These are phyloP conservation scores for Dryadula phaetusa DNA, from an alignment of 2,888 invertebrate genomes.

Conservation along the genomic window DNA sequence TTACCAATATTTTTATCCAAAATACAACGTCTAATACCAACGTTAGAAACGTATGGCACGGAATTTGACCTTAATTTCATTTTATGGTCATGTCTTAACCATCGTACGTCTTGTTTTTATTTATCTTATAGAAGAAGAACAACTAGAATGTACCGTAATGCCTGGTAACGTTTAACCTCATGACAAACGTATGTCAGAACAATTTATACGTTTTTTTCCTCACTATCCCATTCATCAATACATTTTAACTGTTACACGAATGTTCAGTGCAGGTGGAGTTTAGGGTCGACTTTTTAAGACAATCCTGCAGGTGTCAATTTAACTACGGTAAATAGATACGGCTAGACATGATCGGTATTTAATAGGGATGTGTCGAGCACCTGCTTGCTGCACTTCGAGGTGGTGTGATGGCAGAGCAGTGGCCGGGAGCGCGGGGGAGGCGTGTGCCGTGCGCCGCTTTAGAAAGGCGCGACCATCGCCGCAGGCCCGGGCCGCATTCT, in stretches of 20 bases:
- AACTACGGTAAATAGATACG: slow-evolving; percentile 79
- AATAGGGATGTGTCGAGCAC: slow-evolving; percentile 82
- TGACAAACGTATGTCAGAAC: slow-evolving; percentile 38
- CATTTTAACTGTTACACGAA: slow-evolving; percentile 58
- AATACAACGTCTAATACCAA: neutral
- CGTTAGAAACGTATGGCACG: slow-evolving; percentile 15
- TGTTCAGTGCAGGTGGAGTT: slow-evolving; percentile 68
- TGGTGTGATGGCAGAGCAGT: slow-evolving; percentile 62
- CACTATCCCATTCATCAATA: slow-evolving; percentile 51
- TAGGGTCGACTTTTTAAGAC: slow-evolving; percentile 76
- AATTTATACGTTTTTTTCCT: slow-evolving; percentile 34
- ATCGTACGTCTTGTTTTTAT: slow-evolving; percentile 26
- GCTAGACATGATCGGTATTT: slow-evolving; percentile 82
- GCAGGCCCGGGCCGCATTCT: slow-evolving; percentile 83
- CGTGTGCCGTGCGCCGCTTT: slow-evolving; percentile 75
- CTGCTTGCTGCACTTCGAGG: slow-evolving; percentile 67
- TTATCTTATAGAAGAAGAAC: slow-evolving; percentile 27
- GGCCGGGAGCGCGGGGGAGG: slow-evolving; percentile 61
- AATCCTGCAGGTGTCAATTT: slow-evolving; percentile 77
- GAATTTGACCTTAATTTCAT: slow-evolving; percentile 32
- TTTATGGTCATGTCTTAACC: slow-evolving; percentile 25
- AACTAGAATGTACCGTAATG: slow-evolving; percentile 42
- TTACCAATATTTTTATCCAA: slow-evolving; percentile 7
- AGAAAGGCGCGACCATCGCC: slow-evolving; percentile 85
- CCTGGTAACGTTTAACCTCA: slow-evolving; percentile 36